Evolutionary conservation across 2,888 invertebrate species (phyloP).

Genomic region (Phortica magna): DNA sequence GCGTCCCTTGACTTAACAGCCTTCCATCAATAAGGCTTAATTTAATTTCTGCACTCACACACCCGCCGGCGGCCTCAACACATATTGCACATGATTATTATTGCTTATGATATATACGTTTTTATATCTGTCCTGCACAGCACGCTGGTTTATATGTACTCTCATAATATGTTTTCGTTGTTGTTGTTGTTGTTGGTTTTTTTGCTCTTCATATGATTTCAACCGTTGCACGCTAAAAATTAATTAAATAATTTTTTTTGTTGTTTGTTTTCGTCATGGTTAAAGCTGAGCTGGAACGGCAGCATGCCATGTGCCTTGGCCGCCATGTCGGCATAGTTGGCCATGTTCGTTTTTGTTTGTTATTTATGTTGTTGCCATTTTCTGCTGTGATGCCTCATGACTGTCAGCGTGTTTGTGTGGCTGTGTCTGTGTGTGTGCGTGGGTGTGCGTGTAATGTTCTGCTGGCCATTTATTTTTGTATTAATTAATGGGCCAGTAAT

Average conservation of each 20-base stretch:
- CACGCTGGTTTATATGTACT: conserved; percentile 13
- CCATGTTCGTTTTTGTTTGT: conserved; percentile 62
- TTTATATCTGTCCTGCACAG: conserved; percentile 43
- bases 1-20: neutral
- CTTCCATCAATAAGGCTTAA: conserved; percentile 70
- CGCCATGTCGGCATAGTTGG: conserved; percentile 51
- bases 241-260: conserved; percentile 65
- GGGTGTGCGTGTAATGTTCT: conserved; percentile 46
- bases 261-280: neutral
- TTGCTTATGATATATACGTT: conserved; percentile 66
- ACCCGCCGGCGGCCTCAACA: neutral
- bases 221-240: conserved; percentile 69
- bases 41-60: conserved; percentile 58
- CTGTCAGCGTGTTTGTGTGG: conserved; percentile 36
- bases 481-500: conserved; percentile 74
- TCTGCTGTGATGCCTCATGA: conserved; percentile 44
- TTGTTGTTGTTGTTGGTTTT: neutral
- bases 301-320: conserved; percentile 18
- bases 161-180: neutral
- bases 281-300: neutral
- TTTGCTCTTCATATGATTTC: conserved; percentile 37
- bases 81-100: conserved; percentile 61
- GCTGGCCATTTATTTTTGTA: conserved; percentile 72
- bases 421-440: conserved; percentile 47
- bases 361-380: conserved; percentile 52